phyloP scores from a whole-genome alignment of 2,888 invertebrate genomes.

The Stratiomys singularior region DNA sequence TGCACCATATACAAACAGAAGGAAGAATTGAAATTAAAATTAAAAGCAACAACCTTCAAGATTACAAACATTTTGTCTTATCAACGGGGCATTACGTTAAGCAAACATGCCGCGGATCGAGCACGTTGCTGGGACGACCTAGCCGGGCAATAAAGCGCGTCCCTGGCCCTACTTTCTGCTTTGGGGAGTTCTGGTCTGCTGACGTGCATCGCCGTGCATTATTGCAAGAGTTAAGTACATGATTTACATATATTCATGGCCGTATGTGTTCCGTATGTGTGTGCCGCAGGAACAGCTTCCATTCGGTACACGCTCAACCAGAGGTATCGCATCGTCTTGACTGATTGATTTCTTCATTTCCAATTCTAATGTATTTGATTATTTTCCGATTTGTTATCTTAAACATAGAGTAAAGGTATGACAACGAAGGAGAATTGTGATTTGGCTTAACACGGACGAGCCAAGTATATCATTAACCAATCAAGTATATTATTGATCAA shows the following conservation, averaged over 20 bases:
- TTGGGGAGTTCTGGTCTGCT: conserved; percentile 28
- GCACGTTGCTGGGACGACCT: conserved; percentile 22
- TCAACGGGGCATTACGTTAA: conserved; percentile 28
- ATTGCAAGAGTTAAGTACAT: background rate
- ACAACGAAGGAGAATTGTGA: background rate
- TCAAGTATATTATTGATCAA: no score
- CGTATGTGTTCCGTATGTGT: background rate
- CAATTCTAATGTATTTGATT: background rate
- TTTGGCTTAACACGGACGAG: conserved; percentile 28
- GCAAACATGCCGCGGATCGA: background rate
- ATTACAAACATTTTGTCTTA: conserved; percentile 31
- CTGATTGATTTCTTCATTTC: conserved; percentile 33
- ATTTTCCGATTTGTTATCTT: background rate
- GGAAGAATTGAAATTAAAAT: conserved; percentile 14
- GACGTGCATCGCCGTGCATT: conserved; percentile 10
- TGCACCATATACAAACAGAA: background rate
- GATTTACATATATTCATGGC: background rate
- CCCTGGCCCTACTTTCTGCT: background rate
- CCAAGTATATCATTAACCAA: conserved; percentile 24
- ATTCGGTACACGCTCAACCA: background rate
- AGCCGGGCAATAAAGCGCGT: conserved; percentile 15
- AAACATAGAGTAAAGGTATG: background rate
- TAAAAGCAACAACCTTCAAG: conserved; percentile 28
- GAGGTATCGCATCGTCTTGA: background rate
- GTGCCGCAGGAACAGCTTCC: background rate